Evolutionary conservation across 2,113 vertebrate genomes (phyloP).

Genomic region (Tylochromis polylepis): DNA sequence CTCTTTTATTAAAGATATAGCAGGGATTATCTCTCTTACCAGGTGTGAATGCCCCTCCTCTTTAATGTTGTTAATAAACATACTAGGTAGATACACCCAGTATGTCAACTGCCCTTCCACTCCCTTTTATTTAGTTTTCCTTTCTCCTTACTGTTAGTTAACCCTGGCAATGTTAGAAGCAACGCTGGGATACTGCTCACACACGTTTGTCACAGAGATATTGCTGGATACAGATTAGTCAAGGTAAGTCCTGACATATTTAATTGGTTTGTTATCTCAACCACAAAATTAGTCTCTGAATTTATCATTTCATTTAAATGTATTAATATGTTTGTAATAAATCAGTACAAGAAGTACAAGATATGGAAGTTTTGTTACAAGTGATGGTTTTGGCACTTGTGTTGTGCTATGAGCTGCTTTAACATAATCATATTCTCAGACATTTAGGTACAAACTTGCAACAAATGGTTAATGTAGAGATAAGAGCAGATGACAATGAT

Average conservation of each 20-base stretch:
- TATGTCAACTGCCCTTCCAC: neutral
- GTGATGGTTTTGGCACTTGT: neutral
- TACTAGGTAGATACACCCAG: neutral
- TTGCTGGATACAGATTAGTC: neutral
- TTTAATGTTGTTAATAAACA: neutral
- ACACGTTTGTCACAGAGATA: neutral
- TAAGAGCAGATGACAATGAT: constrained; percentile 8
- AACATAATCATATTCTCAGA: neutral
- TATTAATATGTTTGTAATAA: neutral
- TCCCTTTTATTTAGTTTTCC: neutral
- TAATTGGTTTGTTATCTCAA: neutral
- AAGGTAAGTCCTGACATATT: constrained; percentile 7
- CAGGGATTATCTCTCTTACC: neutral
- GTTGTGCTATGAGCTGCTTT: neutral
- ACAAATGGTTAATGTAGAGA: neutral
- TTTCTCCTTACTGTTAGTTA: neutral
- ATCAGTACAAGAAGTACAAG: neutral
- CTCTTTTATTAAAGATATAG: neutral
- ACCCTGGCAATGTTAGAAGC: neutral
- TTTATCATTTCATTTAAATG: neutral
- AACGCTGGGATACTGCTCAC: neutral
- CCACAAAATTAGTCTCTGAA: neutral
- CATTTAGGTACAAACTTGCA: neutral
- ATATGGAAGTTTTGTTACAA: neutral
- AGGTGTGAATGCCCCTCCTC: neutral